These are phyloP conservation scores for Montipora capitata DNA, from an alignment of 92 coral and sea anemone species.

Conservation along the genomic window DNA sequence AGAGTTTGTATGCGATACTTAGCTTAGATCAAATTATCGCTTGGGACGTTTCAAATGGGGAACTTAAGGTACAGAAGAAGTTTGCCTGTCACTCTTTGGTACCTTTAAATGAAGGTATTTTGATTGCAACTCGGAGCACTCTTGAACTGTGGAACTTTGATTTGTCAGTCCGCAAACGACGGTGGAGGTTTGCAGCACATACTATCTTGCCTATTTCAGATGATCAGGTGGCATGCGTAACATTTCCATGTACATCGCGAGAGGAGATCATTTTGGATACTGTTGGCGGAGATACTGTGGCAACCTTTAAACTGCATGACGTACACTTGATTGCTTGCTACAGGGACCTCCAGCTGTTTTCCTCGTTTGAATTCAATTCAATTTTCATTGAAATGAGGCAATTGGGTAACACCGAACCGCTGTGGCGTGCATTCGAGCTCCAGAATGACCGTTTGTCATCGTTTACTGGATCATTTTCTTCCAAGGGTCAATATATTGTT, in stretches of 20 bases:
- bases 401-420: too few species aligned
- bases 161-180: conserved; percentile 1
- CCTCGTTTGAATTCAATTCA: too few species aligned
- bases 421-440: too few species aligned
- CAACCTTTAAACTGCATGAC: neutral
- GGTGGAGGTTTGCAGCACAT: neutral
- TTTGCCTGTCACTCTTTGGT: too few species aligned
- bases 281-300: neutral
- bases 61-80: neutral
- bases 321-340: too few species aligned
- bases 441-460: too few species aligned
- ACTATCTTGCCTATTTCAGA: neutral
- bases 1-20: neutral
- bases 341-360: too few species aligned
- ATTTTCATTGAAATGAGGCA: too few species aligned
- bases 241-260: too few species aligned
- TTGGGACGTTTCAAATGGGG: conserved; percentile 4
- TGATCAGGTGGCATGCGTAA: neutral
- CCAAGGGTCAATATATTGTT: neutral
- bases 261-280: too few species aligned
- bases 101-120: too few species aligned
- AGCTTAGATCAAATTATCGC: neutral
- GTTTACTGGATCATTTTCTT: neutral
- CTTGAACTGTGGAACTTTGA: conserved; percentile 39
- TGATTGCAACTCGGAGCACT: too few species aligned